Base-by-base conservation (phyloP, 2,797 vertebrate genomes). In the Eospalax fontanierii region DNA sequence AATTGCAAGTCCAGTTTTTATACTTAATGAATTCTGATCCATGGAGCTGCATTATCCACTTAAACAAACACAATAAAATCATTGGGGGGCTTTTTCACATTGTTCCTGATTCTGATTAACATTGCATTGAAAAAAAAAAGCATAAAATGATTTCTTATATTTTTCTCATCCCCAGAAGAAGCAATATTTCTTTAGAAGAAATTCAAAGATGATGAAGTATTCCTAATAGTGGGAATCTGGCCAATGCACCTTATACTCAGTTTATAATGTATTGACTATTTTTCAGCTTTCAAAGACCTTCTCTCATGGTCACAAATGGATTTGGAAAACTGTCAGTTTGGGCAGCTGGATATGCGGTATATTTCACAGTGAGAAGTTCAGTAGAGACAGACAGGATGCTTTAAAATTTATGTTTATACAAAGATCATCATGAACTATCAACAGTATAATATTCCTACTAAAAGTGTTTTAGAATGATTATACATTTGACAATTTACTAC, bases 281-380 rank as follows among this genome's bases (percentile, higher is more conserved):
- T 28, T 88, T 73, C 22, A 85, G 65, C 12, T 82, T 97, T 83
- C 84, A 82, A 87, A 87, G 15, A 71, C 9, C 28, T 81, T 15
- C 12, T 81, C 14, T 90, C 30, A 80, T 11, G 26, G 43, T 21
- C 18, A 54, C 14, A 14, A 88, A 80, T 70, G 65, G 81, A 18
- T 63, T 18, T 74, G 6, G 21, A 73, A 94, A 88, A 87, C n/a
- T 46, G 21, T 26, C 66, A n/a, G 21, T 76, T 85, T 90, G 59
- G 6, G 12, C 3, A 82, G 10, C 21, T 50, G 79, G 66, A 15
- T 54, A 43, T 38, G 63, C 9, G 22, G 26, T 15, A 79, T 8
- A 71, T 80, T 70, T 75, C 26, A 61, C 19, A 22, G 7, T 73
- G 28, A 96, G 22, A 87, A 57, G 4, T 2, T 8, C 24, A 71